Evolutionary conservation across 2,888 invertebrate species (phyloP), one percentile per base, ranked within the genome.

Genomic region (Cephus nigrinus): DNA sequence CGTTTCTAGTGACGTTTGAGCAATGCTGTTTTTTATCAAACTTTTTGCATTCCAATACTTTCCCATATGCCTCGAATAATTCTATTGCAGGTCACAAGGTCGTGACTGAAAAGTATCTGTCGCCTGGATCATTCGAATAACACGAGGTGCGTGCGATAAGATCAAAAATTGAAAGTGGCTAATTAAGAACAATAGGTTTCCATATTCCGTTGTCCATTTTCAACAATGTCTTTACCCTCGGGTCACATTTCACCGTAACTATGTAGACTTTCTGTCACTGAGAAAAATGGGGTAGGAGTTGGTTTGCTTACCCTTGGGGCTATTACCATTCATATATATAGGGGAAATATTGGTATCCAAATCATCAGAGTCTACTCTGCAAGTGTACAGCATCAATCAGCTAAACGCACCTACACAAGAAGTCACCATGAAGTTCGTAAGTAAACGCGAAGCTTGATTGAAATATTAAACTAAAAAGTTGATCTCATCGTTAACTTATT

Each of bases 381-480:
- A 1, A 71, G 0, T 12, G 9, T 32, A 4, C 1, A 31, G 32
- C 31, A 12, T 71, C 12, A 23, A 71, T 55, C 71, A 32, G 71
- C 31, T 2, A 71, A 71, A 31, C 55, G 71, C 31, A 30, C 12
- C 71, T 32, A 33, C 32, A 33, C 71, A 71, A 71, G 23, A 55
- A 71, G 33, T n/a, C 71, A 71, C 33, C 71, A 71, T 71, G 71
- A 71, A 71, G 15, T 71, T 71, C 71, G 71, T 71, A 31, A 71
- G 71, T 71, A 33, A 31, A 71, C 31, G 30, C 11, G 32, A 71
- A 32, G 11, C 23, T 33, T 31, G 71, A 12, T 33, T 23, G 55
- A 23, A 9, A 55, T 23, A 55, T 23, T 23, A 55, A 15, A 69
- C 30, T 30, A 12, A 23, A 30, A 33, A 74, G 9, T 11, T 73